Evolutionary conservation across 2,797 vertebrate genomes (phyloP).

Genomic region (Ispidina picta): DNA sequence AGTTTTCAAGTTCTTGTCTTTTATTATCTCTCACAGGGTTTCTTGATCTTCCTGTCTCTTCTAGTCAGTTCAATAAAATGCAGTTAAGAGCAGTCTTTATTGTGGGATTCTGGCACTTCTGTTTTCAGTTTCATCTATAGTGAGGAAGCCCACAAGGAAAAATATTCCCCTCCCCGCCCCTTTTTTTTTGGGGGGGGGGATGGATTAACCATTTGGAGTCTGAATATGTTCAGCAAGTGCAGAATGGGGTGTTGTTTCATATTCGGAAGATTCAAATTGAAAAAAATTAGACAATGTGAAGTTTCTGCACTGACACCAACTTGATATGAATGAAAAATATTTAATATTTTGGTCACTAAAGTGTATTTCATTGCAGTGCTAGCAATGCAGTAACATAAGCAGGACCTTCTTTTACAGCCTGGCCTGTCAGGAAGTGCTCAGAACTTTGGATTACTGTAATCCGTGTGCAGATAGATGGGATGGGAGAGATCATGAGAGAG

Average conservation of each 20-base stretch:
- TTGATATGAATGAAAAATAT: neutral
- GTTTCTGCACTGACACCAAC: neutral
- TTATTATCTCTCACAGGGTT: conserved; percentile 54
- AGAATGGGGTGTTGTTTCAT: neutral
- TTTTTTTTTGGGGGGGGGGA: neutral
- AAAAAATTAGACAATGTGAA: neutral
- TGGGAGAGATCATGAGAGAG: neutral
- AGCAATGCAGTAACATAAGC: neutral
- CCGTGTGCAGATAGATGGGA: neutral
- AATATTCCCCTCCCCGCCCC: neutral
- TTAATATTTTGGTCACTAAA: neutral
- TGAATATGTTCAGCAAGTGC: neutral
- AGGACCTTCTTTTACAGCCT: neutral
- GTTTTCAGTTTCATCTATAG: conserved; percentile 31
- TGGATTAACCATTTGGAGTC: neutral
- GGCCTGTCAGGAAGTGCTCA: neutral
- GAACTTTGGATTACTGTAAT: neutral
- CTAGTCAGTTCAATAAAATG: conserved; percentile 38
- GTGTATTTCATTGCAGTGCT: neutral
- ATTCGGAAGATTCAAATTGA: neutral
- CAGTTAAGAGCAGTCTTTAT: neutral
- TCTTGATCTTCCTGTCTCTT: conserved; percentile 33
- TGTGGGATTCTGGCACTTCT: conserved; percentile 46
- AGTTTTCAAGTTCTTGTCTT: conserved; percentile 39
- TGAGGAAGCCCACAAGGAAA: conserved; percentile 15